Evolutionary conservation across 2,797 vertebrate genomes (phyloP).

Genomic region (Pipistrellus pipistrellus): DNA sequence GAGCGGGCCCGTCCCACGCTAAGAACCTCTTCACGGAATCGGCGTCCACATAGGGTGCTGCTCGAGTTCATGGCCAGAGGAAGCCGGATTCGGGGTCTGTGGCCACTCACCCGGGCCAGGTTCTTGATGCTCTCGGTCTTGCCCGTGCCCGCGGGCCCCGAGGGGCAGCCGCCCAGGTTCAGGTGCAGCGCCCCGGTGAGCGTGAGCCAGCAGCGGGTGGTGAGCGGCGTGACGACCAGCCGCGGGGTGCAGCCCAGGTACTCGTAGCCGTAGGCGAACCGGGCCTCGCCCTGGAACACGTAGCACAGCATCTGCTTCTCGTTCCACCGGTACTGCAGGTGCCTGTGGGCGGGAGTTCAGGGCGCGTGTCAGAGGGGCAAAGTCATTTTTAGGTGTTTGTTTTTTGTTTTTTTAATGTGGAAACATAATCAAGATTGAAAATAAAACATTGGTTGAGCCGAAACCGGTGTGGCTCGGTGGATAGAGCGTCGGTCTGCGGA

Average conservation of each 20-base stretch:
- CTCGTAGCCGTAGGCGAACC: slow-evolving; percentile 88
- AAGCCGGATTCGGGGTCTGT: neutral
- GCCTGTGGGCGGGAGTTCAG: slow-evolving; percentile 80
- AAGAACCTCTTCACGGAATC: neutral
- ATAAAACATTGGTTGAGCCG: neutral
- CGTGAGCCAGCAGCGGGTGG: slow-evolving; percentile 87
- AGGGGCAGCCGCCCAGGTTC: slow-evolving; percentile 86
- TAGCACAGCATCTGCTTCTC: slow-evolving; percentile 84
- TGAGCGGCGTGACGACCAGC: slow-evolving; percentile 87
- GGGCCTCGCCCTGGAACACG: slow-evolving; percentile 84
- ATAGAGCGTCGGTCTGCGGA: too few relatives aligned
- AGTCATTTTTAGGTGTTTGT: neutral
- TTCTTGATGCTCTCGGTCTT: slow-evolving; percentile 88
- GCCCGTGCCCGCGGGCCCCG: slow-evolving; percentile 86
- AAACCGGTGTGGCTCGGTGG: too few relatives aligned
- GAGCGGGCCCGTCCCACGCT: neutral
- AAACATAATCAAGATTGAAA: neutral
- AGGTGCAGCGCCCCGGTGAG: slow-evolving; percentile 83
- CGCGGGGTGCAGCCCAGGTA: slow-evolving; percentile 87
- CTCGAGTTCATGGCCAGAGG: neutral
- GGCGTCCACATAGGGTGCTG: neutral
- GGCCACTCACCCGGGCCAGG: slow-evolving; percentile 85
- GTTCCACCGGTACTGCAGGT: slow-evolving; percentile 88
- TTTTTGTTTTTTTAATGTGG: neutral
- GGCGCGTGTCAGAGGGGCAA: neutral